Conservation (phyloP, 2,797 vertebrate species). For the Smutsia gigantea region DNA sequence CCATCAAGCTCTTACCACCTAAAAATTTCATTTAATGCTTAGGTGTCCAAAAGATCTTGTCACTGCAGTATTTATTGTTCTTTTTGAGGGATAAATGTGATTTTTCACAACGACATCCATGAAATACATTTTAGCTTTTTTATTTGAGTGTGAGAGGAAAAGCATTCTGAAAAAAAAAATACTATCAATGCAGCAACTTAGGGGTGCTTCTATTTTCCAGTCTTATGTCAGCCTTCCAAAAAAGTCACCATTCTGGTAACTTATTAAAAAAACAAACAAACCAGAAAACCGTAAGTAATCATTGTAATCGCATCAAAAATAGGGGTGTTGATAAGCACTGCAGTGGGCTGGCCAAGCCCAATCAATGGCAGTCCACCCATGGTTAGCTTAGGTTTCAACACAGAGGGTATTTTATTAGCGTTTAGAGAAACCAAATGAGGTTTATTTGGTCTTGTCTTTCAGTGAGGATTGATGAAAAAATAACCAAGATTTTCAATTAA, state of each 20-base stretch:
- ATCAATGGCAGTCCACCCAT: neutral
- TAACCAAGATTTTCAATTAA: neutral
- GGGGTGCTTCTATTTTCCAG: neutral
- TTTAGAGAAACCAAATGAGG: neutral
- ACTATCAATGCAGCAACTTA: neutral
- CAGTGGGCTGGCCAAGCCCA: neutral
- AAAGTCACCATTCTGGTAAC: neutral
- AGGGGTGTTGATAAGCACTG: neutral
- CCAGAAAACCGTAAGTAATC: neutral
- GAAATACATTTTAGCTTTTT: neutral
- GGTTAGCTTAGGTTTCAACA: neutral
- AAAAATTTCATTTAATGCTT: neutral
- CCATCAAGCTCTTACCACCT: neutral
- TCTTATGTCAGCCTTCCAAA: neutral
- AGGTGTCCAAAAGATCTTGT: too few species aligned
- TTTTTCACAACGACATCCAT: neutral
- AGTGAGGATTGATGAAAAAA: neutral
- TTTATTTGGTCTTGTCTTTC: slow-evolving; percentile 28
- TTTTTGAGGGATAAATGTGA: neutral
- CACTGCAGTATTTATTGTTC: neutral
- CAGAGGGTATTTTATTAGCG: neutral
- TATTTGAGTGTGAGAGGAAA: neutral
- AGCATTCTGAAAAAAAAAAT: neutral
- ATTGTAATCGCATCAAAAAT: neutral
- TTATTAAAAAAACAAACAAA: neutral